Percentiles rank a stretch among this genome's conserved stretches.
Evolutionary conservation across 2,888 invertebrate species (phyloP).

Genomic region (Troilus luridus): DNA sequence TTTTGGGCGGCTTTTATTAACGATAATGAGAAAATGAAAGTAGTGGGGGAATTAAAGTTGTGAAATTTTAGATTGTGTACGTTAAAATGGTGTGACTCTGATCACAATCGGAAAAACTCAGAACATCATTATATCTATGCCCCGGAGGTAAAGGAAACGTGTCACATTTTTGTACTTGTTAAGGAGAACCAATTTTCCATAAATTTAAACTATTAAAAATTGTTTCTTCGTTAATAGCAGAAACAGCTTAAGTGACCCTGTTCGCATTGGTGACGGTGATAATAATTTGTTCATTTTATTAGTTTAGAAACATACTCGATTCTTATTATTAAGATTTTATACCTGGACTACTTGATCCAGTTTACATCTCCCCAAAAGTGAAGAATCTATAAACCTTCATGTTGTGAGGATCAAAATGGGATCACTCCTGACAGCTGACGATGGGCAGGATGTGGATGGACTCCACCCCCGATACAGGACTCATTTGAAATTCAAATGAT

Average conservation of each 20-base stretch:
- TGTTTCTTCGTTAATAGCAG: too few relatives aligned
- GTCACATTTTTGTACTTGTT: too few relatives aligned
- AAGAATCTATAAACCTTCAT: background rate
- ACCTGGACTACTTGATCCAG: background rate
- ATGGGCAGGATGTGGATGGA: background rate
- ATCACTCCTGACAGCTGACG: background rate
- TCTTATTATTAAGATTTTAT: background rate
- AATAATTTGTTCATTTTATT: background rate
- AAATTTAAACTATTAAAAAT: too few relatives aligned
- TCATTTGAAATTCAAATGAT: conserved; percentile 39
- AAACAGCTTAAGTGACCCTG: background rate
- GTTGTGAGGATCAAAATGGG: background rate
- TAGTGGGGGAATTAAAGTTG: too few relatives aligned
- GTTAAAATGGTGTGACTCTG: too few relatives aligned
- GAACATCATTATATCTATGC: too few relatives aligned
- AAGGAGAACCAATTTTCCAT: too few relatives aligned
- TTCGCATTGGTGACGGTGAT: background rate
- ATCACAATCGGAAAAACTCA: too few relatives aligned
- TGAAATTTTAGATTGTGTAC: too few relatives aligned
- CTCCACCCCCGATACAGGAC: conserved; percentile 19
- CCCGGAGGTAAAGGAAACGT: too few relatives aligned
- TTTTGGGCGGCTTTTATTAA: too few relatives aligned
- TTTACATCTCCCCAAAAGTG: background rate
- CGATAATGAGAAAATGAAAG: too few relatives aligned
- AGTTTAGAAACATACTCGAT: background rate